A percentile compares a stretch with the other conserved stretches of the same genome.
These are phyloP conservation scores for Podiceps cristatus DNA, from an alignment of 2,113 vertebrate species.

Conservation along the genomic window DNA sequence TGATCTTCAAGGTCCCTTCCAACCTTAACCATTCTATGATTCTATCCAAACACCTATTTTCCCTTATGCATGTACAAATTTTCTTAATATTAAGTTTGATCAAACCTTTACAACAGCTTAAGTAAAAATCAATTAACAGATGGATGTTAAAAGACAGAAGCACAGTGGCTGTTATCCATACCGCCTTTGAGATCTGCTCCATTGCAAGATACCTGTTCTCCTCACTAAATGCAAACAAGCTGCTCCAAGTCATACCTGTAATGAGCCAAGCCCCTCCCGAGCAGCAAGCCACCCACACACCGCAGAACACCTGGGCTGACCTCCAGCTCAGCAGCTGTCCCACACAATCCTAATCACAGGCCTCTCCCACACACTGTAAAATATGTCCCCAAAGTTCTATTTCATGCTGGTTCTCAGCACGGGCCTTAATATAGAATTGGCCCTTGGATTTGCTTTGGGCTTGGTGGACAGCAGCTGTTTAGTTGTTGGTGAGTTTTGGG, in stretches of 20 bases:
- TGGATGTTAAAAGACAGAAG: background rate
- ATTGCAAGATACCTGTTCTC: background rate
- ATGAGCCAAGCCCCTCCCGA: rapidly evolving
- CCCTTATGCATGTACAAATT: background rate
- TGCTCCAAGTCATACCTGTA: background rate
- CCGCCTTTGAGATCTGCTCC: background rate
- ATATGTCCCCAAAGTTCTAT: rapidly evolving
- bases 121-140: background rate
- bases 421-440: rapidly evolving
- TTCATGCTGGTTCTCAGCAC: background rate
- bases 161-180: background rate
- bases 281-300: background rate
- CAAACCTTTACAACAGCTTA: background rate
- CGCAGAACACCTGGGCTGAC: background rate
- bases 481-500: no score
- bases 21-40: background rate
- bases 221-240: background rate
- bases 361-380: background rate
- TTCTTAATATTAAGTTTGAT: background rate
- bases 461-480: background rate
- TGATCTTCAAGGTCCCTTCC: no score
- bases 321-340: background rate
- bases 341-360: background rate
- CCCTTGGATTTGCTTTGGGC: background rate
- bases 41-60: background rate